Evolutionary conservation across 2,113 vertebrate species (phyloP), one percentile per base, ranked within the genome.

Genomic region (Ciconia boyciana): DNA sequence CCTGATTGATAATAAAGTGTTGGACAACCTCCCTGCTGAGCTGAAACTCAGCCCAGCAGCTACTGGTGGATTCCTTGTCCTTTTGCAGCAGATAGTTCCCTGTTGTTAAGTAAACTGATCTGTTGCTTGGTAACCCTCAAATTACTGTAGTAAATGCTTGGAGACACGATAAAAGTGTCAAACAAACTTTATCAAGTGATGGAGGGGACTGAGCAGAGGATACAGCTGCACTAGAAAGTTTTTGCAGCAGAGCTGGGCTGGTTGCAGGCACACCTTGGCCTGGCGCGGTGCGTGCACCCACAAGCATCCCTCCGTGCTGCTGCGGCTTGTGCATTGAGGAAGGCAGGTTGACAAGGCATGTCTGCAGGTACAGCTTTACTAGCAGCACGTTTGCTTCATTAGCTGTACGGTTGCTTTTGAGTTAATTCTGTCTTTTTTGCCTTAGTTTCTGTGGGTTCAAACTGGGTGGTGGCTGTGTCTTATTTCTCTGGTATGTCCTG

Each of bases 81-180:
- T 96, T 89, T 78, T 93, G 83, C 97, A 96, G 48, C 75, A 60
- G 85, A 88, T 87, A 96, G 95, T 92, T 96, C 89, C 93, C 84
- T 87, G 70, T 70, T 76, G 97, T 96, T 97, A 91, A 94, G 72
- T 96, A 93, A 97, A 97, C 95, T 96, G 95, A 94, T 95, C 85
- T 88, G 97, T 98, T 97, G 97, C 97, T 88, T 97, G 95, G 97
- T 97, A 96, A 97, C 97, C 61, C 78, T 25, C 2, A 9, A 94
- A 94, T 96, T 95, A 87, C 78, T 65, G 77, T 28, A 55, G 91
- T 96, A 85, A 82, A 82, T 34, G 82, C 92, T 79, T 79, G 80
- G 83, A 95, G 94, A 71, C 46, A 78, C 93, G 58, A 16, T 25
- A 28, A 32, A 77, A 88, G 78, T 83, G 89, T 95, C 82, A 82